Percentiles rank a stretch among this genome's conserved stretches.
phyloP scores from a whole-genome alignment of 2,888 invertebrate genomes.

The Listrodromus nycthemerus region DNA sequence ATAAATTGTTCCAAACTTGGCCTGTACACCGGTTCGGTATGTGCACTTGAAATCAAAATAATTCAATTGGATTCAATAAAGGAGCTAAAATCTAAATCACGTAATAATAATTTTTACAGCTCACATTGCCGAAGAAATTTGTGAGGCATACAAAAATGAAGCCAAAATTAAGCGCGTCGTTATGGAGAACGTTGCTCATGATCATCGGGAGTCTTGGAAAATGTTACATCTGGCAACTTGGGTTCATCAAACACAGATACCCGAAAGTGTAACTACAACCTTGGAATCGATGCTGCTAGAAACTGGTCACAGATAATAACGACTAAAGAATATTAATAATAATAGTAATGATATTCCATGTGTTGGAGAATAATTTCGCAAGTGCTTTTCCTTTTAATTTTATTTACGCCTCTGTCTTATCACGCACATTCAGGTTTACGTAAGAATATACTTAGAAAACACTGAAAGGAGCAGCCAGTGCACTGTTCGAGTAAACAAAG shows the following conservation, averaged over 20 bases:
- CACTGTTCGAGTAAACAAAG: slow-evolving; percentile 49
- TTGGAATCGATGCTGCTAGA: slow-evolving; percentile 79
- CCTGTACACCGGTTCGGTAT: slow-evolving; percentile 78
- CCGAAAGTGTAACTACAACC: slow-evolving; percentile 70
- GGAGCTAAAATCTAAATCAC: background rate
- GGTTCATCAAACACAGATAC: slow-evolving; percentile 83
- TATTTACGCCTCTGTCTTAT: slow-evolving; percentile 37
- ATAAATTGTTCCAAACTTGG: slow-evolving; percentile 80
- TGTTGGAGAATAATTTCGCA: slow-evolving; percentile 37
- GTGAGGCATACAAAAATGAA: slow-evolving; percentile 80
- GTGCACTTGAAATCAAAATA: slow-evolving; percentile 30
- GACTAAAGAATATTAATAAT: background rate
- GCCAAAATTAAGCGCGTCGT: slow-evolving; percentile 80
- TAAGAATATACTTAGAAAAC: slow-evolving; percentile 46
- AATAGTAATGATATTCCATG: slow-evolving; percentile 27
- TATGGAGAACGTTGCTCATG: slow-evolving; percentile 83
- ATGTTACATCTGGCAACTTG: slow-evolving; percentile 84
- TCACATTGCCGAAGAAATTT: slow-evolving; percentile 72
- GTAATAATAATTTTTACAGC: slow-evolving; percentile 65
- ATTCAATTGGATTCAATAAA: background rate
- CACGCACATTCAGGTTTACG: slow-evolving; percentile 33
- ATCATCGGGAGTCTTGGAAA: slow-evolving; percentile 77
- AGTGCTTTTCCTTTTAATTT: slow-evolving; percentile 33
- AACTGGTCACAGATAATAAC: slow-evolving; percentile 77
- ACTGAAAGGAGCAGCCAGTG: slow-evolving; percentile 57